Conservation (phyloP, 2,113 vertebrate species). For the Oryzias javanicus region DNA sequence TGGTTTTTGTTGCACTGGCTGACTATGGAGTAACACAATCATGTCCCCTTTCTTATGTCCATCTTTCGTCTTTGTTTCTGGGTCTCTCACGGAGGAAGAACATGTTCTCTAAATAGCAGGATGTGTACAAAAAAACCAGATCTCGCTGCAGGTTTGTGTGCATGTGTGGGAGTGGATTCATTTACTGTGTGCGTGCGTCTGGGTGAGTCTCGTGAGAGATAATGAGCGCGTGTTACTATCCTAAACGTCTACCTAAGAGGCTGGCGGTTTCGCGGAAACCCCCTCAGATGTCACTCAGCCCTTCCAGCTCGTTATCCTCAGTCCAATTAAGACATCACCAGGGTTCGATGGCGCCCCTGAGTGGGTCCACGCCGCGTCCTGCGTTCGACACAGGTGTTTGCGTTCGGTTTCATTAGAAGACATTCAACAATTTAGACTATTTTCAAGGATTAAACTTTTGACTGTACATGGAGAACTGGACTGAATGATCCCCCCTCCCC, state of each 20-base stretch:
- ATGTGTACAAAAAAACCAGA: constrained; percentile 40
- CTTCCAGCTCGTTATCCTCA: constrained; percentile 28
- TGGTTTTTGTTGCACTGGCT: constrained; percentile 93
- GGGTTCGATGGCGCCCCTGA: constrained; percentile 46
- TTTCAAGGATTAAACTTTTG: neutral
- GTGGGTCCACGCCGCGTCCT: constrained; percentile 11
- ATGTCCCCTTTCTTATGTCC: constrained; percentile 67
- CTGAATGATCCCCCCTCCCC: no score
- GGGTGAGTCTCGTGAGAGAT: constrained; percentile 9
- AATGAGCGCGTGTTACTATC: constrained; percentile 27
- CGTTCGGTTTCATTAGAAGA: constrained; percentile 52
- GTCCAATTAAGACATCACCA: constrained; percentile 9
- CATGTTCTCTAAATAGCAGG: constrained; percentile 45
- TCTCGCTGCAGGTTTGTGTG: constrained; percentile 45
- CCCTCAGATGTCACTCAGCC: constrained; percentile 32
- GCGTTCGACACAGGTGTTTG: constrained; percentile 34
- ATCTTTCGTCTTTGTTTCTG: constrained; percentile 68
- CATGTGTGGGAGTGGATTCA: constrained; percentile 13
- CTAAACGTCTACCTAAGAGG: constrained; percentile 40
- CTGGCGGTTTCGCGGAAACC: constrained; percentile 25
- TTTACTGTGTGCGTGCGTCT: neutral
- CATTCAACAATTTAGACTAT: constrained; percentile 1
- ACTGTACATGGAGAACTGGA: no score
- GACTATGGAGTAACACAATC: constrained; percentile 87
- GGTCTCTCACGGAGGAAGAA: constrained; percentile 67